Base-by-base conservation (phyloP, 2,888 invertebrate genomes). In the Lochmaea crataegi region DNA sequence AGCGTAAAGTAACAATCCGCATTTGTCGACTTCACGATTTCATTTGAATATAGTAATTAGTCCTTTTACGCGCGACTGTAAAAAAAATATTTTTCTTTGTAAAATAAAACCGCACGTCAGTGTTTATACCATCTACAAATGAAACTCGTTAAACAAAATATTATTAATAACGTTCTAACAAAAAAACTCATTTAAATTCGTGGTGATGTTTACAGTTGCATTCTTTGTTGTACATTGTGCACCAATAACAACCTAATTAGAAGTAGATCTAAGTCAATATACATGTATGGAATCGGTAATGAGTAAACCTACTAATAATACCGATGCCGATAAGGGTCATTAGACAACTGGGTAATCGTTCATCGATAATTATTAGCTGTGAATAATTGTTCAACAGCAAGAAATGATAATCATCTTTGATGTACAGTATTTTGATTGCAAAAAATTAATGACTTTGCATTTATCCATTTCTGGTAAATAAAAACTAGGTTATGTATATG, bases 251-350 rank as follows among this genome's bases (percentile, higher is more conserved):
- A 48, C n/a, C 7, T 7, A n/a, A n/a, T 48, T 48, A 48, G n/a
- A 48, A 48, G 48, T 48, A 48, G 48, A 48, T 48, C n/a, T 48
- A 48, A 48, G 48, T n/a, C 48, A 48, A 48, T 48, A 48, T 48
- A 48, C 48, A 6, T 48, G 14, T n/a, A n/a, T n/a, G 14, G 14
- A 48, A 12, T 48, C 48, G n/a, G n/a, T 48, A 48, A 48, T 48
- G 5, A 48, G 48, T 48, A 5, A 48, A 48, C n/a, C 14, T n/a
- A 48, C n/a, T 53, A 2, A 53, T 53, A 53, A 53, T 53, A 53
- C 16, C 10, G 53, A 53, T 53, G 16, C 16, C 7, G 18, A 53
- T 53, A 53, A 10, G 53, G 53, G 18, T 16, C 53, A 53, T 53
- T 18, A 53, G 53, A 53, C 16, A 53, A 53, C 10, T 16, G 16